Conservation (phyloP, 1,140 invertebrate genomes). For the Orius laevigatus region DNA sequence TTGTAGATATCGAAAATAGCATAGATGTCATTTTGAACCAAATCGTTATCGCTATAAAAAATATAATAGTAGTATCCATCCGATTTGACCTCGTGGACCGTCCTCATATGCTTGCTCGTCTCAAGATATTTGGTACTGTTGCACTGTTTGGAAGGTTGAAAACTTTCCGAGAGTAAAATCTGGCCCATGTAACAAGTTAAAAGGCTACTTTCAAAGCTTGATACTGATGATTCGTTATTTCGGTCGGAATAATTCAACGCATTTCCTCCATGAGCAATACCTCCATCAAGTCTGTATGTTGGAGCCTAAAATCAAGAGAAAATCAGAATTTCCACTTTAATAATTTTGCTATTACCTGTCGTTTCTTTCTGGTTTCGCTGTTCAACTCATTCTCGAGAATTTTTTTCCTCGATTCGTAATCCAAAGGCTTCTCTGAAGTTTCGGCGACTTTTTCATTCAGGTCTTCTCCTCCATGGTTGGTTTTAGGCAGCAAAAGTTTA, state of each 20-base stretch:
- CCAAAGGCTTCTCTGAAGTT: not conserved
- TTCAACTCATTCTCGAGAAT: not conserved
- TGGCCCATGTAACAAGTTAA: constrained; percentile 54
- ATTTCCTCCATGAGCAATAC: constrained; percentile 57
- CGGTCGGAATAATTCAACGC: constrained; percentile 36
- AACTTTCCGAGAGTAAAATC: constrained; percentile 48
- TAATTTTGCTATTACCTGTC: not conserved
- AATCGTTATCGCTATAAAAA: constrained; percentile 70
- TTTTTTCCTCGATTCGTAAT: not conserved
- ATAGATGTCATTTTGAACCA: constrained; percentile 58
- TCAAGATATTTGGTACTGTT: constrained; percentile 47
- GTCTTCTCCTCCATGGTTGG: constrained; percentile 19
- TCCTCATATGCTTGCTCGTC: constrained; percentile 37
- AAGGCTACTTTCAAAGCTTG: constrained; percentile 60
- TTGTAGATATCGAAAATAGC: constrained; percentile 70
- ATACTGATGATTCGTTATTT: constrained; percentile 43
- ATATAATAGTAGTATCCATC: constrained; percentile 76
- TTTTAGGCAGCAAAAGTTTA: not conserved
- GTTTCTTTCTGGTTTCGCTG: not conserved
- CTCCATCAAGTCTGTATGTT: constrained; percentile 41
- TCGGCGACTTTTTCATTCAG: not conserved
- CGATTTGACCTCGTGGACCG: constrained; percentile 45
- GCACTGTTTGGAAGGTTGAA: constrained; percentile 46
- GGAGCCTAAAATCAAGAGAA: constrained; percentile 22
- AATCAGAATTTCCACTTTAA: not conserved